These are phyloP conservation scores for Psammodynastes pulverulentus DNA, from an alignment of 2,113 vertebrate genomes.

Conservation along the genomic window DNA sequence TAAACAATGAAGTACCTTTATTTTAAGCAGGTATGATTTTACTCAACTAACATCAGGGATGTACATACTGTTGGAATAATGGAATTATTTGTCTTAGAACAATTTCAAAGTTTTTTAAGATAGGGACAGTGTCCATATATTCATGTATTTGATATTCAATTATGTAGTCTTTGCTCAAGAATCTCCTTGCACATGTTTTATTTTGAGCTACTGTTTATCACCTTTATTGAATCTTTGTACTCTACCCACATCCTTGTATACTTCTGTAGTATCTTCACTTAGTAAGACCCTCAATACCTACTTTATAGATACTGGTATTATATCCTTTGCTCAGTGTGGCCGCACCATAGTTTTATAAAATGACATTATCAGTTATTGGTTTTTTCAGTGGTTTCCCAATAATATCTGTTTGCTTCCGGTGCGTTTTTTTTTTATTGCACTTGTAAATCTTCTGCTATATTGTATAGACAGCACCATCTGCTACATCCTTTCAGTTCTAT, in stretches of 20 bases:
- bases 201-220: neutral
- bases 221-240: neutral
- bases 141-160: neutral
- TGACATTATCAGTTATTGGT: neutral
- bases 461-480: neutral
- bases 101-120: neutral
- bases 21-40: neutral
- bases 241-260: neutral
- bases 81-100: neutral
- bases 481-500: neutral
- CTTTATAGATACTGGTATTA: neutral
- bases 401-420: neutral
- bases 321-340: neutral
- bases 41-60: neutral
- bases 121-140: neutral
- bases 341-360: neutral
- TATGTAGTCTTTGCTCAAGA: neutral
- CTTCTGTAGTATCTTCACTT: no score
- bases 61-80: neutral
- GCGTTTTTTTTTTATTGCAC: neutral
- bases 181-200: neutral
- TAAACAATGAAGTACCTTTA: neutral
- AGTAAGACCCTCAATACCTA: neutral
- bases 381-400: neutral
- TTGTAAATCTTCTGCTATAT: neutral